A percentile compares a stretch with the other conserved stretches of the same genome.
phyloP scores from a whole-genome alignment of 1,140 invertebrate genomes.

The Diachasma alloeum region DNA sequence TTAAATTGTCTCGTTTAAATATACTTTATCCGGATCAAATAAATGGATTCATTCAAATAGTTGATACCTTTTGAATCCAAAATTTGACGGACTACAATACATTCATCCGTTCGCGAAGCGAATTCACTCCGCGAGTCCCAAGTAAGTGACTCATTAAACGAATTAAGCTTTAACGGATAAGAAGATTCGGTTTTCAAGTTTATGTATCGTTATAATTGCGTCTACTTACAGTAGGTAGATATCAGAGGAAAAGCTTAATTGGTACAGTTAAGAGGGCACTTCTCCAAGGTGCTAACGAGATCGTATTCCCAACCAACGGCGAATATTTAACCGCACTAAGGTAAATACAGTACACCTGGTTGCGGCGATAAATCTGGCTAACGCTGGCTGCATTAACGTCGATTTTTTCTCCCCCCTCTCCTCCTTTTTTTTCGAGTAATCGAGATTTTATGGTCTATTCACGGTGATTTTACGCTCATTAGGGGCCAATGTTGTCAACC shows the following conservation, averaged over 20 bases:
- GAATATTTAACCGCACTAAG: constrained; percentile 25
- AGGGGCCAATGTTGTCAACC: neutral
- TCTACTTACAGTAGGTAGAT: constrained; percentile 28
- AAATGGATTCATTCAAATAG: too few relatives aligned
- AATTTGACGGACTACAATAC: too few relatives aligned
- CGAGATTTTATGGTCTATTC: constrained; percentile 1
- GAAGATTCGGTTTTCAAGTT: constrained; percentile 3
- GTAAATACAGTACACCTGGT: constrained; percentile 39
- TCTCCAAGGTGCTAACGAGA: constrained; percentile 24
- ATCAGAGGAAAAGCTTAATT: constrained; percentile 37
- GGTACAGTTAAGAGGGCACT: constrained; percentile 32
- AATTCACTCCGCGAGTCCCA: too few relatives aligned
- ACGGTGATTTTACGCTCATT: constrained; percentile 8
- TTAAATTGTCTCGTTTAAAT: too few relatives aligned
- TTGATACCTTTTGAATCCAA: too few relatives aligned
- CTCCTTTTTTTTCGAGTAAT: neutral
- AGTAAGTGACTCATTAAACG: too few relatives aligned
- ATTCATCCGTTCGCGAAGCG: too few relatives aligned
- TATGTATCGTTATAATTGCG: constrained; percentile 38
- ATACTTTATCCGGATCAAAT: too few relatives aligned
- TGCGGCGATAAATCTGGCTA: constrained; percentile 2
- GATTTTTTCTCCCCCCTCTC: constrained; percentile 8
- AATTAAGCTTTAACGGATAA: neutral
- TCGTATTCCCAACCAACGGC: constrained; percentile 32
- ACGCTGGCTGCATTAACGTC: constrained; percentile 22